A percentile compares a stretch with the other conserved stretches of the same genome.
Conservation (phyloP, 2,888 invertebrate species). For the Habrosyne pyritoides region DNA sequence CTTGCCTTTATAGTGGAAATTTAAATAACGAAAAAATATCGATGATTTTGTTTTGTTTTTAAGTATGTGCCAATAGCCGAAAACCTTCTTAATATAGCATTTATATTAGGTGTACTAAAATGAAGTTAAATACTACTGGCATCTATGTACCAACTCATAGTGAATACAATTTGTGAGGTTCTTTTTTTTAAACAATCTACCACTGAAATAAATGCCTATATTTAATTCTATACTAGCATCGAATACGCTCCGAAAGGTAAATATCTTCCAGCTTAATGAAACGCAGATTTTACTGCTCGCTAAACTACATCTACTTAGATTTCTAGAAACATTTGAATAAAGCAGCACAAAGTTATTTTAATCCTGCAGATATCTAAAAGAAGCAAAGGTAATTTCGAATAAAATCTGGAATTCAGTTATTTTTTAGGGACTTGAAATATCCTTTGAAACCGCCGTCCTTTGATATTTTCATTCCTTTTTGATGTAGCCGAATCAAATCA, state of each 20-base stretch:
- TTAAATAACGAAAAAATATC: no score
- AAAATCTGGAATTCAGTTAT: conserved; percentile 15
- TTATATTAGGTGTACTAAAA: no score
- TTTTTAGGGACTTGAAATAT: conserved; percentile 15
- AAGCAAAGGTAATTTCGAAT: neutral
- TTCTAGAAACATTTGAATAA: neutral
- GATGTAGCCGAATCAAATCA: neutral
- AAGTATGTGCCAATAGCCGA: no score
- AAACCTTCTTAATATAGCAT: no score
- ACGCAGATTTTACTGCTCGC: neutral
- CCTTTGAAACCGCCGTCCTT: conserved; percentile 15
- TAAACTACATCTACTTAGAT: neutral
- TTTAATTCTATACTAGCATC: neutral
- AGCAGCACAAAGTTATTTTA: neutral
- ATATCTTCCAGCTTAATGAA: neutral
- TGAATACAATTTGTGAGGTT: neutral
- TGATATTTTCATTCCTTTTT: neutral
- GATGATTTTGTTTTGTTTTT: no score
- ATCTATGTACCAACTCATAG: no score
- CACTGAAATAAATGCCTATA: neutral
- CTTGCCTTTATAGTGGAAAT: no score
- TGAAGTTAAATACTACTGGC: no score
- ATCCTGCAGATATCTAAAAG: neutral
- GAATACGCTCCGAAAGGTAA: neutral
- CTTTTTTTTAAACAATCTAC: neutral